Evolutionary conservation across 1,140 invertebrate species (phyloP), one percentile per base, ranked within the genome.

Genomic region (Lysiphlebus fabarum): DNA sequence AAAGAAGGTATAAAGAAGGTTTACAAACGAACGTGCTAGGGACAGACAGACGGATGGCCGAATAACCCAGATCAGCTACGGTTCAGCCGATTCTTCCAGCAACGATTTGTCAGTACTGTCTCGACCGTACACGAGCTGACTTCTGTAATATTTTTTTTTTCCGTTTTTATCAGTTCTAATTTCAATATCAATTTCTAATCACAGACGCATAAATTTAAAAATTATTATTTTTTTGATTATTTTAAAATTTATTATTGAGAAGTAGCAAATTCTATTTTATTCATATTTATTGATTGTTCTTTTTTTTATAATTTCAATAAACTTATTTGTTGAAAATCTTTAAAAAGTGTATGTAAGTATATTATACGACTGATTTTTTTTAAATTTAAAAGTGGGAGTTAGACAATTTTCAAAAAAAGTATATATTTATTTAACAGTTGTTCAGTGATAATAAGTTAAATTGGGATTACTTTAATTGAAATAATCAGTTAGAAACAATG

Each of bases 11-110:
- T 40, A 11, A 7, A 26, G 53, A 51, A 43, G 42, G 43, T 53
- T 58, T 14, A 41, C 41, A 47, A 56, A 58, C 50, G 56, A 55
- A 61, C 58, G 56, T 41, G 56, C 41, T 40, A 34, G 58, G 64
- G 63, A 69, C 63, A 65, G 64, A 68, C 66, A 65, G 59, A 67
- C 72, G 68, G 68, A 77, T 79, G 78, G 78, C 78, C 78, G 78
- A 76, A 76, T 80, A 80, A 80, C 78, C 78, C 75, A 80, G 77
- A 80, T 80, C 65, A 75, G 72, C 60, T 72, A 68, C 17, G 70
- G 72, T 73, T 65, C 62, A 69, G 61, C 58, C 73, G 71, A 77
- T 77, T 67, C 72, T 62, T 60, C 66, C 65, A 56, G 59, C 61
- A 56, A 62, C 58, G 58, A 26, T 65, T 69, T 59, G 70, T 62